Evolutionary conservation across 2,797 vertebrate genomes (phyloP).

Genomic region (Galagoides demidoff): DNA sequence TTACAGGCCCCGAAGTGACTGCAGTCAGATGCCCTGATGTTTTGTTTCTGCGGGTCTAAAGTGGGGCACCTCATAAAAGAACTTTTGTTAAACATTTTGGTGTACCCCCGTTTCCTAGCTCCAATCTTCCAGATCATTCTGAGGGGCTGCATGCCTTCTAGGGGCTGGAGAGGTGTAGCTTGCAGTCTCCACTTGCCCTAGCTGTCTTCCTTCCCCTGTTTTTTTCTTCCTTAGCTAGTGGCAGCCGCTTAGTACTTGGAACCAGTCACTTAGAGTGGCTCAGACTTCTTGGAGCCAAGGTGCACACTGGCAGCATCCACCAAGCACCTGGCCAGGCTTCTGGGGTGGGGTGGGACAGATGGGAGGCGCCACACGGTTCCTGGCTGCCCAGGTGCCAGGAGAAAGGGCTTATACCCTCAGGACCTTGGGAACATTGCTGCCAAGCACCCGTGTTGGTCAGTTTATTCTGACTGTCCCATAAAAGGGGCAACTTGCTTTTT

Average conservation of each 20-base stretch:
- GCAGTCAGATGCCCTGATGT: neutral
- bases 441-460: neutral
- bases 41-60: constrained; percentile 2
- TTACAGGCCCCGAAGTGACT: neutral
- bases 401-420: neutral
- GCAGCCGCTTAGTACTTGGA: constrained; percentile 64
- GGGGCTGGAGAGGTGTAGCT: neutral
- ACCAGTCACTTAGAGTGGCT: constrained; percentile 44
- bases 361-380: neutral
- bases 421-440: neutral
- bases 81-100: neutral
- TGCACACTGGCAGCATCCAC: neutral
- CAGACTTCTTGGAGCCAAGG: constrained; percentile 79
- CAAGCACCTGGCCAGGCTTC: constrained; percentile 51
- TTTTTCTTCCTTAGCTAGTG: neutral
- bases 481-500: neutral
- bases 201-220: neutral
- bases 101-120: neutral
- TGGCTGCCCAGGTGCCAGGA: neutral
- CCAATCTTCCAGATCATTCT: neutral
- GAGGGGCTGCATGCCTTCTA: neutral
- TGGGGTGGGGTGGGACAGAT: neutral
- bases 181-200: neutral
- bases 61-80: neutral
- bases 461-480: neutral